A percentile compares a stretch with the other conserved stretches of the same genome.
Conservation (phyloP, 2,797 vertebrate genomes). For the Lophotriccus pileatus region DNA sequence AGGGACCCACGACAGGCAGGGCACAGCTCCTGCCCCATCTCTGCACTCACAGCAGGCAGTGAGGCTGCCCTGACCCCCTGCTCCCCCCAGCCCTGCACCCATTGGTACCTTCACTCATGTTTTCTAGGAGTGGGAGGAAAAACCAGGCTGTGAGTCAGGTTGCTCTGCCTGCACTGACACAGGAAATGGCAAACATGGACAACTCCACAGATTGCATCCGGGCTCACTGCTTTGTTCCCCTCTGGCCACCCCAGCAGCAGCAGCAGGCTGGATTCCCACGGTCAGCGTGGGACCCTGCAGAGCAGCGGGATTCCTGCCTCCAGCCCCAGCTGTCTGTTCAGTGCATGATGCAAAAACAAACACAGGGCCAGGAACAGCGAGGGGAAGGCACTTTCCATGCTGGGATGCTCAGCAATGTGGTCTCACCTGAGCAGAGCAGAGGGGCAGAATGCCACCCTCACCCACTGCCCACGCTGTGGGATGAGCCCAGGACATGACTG, state of each 20-base stretch:
- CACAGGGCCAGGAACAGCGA: not conserved
- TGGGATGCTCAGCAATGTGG: not conserved
- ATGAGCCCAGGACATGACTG: not conserved
- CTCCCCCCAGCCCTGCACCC: not conserved
- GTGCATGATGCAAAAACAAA: not conserved
- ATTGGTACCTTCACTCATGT: not conserved
- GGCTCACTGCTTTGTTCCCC: not conserved
- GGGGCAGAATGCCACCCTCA: not conserved
- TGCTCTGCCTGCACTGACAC: not conserved
- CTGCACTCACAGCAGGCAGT: not conserved
- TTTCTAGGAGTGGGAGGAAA: not conserved
- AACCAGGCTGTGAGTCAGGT: not conserved
- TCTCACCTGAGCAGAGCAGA: not conserved
- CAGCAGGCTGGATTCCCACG: not conserved
- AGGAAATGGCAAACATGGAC: not conserved
- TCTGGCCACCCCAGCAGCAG: not conserved
- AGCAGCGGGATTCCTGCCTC: not conserved
- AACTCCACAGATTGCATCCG: not conserved
- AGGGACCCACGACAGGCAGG: rapidly evolving
- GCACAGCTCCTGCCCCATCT: not conserved
- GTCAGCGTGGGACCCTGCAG: not conserved
- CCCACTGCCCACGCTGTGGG: not conserved
- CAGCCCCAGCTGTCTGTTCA: not conserved
- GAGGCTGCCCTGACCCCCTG: not conserved
- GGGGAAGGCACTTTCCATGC: not conserved